Percentiles rank a stretch among this genome's conserved stretches.
phyloP scores from a whole-genome alignment of 2,113 vertebrate species.

The Pelecanus crispus region DNA sequence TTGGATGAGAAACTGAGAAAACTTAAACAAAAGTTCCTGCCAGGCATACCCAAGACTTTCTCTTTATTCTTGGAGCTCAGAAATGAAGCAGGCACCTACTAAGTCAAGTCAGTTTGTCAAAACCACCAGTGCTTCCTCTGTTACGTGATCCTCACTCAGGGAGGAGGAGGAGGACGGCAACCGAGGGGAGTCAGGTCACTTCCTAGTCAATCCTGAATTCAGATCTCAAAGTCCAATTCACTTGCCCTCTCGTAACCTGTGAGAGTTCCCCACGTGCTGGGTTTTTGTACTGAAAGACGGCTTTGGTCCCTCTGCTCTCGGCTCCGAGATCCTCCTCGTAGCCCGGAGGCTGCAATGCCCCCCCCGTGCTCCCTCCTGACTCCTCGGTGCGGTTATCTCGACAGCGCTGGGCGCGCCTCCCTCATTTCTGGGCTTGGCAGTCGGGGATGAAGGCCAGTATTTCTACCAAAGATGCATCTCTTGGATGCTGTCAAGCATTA shows the following conservation, averaged over 20 bases:
- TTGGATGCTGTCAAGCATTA: neutral
- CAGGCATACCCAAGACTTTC: neutral
- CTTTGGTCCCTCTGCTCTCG: neutral
- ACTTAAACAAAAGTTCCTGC: neutral
- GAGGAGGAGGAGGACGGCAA: neutral
- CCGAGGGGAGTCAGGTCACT: neutral
- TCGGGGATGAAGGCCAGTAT: neutral
- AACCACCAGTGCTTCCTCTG: neutral
- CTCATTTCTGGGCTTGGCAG: neutral
- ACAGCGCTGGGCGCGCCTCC: accelerated
- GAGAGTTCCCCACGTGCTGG: neutral
- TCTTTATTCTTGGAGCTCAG: neutral
- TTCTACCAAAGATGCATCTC: neutral
- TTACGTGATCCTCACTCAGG: neutral
- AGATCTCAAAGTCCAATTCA: no score
- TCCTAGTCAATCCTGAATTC: neutral
- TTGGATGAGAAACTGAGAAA: neutral
- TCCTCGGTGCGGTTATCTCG: neutral
- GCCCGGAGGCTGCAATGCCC: accelerated
- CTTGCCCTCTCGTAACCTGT: neutral
- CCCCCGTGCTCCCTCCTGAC: neutral
- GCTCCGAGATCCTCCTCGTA: accelerated
- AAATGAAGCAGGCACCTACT: neutral
- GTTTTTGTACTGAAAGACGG: neutral
- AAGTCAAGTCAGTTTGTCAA: neutral